A percentile compares a stretch with the other conserved stretches of the same genome.
phyloP scores from a whole-genome alignment of 2,113 vertebrate genomes.

The Casuarius casuarius region DNA sequence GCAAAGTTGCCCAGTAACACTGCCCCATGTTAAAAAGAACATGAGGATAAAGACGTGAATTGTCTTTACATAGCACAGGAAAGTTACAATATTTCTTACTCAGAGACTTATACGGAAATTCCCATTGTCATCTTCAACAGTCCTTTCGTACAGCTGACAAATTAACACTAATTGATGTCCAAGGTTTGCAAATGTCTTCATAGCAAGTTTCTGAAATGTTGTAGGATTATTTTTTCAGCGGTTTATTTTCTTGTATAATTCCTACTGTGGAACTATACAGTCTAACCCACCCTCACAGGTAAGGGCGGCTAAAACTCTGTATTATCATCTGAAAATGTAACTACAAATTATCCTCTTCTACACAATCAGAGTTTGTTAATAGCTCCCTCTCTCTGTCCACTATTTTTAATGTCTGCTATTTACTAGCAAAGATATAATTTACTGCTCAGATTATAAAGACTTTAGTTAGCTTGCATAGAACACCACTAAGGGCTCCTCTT shows the following conservation, averaged over 20 bases:
- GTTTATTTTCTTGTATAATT: neutral
- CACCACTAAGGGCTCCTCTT: neutral
- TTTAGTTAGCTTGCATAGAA: neutral
- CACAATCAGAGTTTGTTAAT: neutral
- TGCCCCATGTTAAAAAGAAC: neutral
- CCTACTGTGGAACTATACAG: neutral
- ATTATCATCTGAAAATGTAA: neutral
- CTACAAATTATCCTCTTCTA: neutral
- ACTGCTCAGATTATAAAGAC: neutral
- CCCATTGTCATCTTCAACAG: neutral
- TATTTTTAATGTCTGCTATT: neutral
- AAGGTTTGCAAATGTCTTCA: neutral
- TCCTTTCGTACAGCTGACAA: neutral
- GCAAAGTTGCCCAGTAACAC: neutral
- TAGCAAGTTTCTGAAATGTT: neutral
- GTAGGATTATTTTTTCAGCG: neutral
- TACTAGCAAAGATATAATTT: neutral
- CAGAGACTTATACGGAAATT: neutral
- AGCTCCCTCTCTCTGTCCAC: neutral
- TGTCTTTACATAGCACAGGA: neutral
- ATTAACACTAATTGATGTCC: neutral
- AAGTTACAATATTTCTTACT: neutral
- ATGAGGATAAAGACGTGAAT: neutral
- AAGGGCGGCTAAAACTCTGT: neutral
- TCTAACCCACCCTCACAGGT: neutral